Base-by-base conservation (phyloP, 2,888 invertebrate genomes). In the Eustalomyia histrio region DNA sequence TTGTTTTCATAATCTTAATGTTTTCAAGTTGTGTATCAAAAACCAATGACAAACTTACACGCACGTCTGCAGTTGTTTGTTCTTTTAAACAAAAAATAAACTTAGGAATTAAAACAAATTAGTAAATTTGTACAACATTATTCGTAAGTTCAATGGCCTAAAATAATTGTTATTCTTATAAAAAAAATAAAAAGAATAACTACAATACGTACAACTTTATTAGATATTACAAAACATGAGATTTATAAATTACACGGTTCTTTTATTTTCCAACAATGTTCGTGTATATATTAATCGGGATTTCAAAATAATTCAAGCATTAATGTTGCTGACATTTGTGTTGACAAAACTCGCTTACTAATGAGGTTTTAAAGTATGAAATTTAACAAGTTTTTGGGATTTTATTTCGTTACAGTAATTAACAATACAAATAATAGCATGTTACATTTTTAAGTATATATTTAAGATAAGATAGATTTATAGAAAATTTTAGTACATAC, bases 271-370 rank as follows among this genome's bases (percentile, higher is more conserved):
- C 14, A 14, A 43, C 12, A 35, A 9, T 39, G 12, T 21, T 21
- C 61, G 55, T 24, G 1, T 3, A 18, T 52, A n/a, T n/a, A n/a
- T n/a, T n/a, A n/a, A n/a, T 53, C 14, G 53, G 58, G 29, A 79
- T 75, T 79, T 75, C 60, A 69, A 79, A 75, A 71, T 71, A 75
- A 65, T 65, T 69, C 74, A 75, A 71, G 35, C 69, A 39, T 74
- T 75, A 67, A 74, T 58, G 57, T 53, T 64, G 64, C 55, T 58
- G 68, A 79, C 68, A 73, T 50, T 79, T 74, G 10, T 17, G 33
- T 43, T 69, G 24, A 65, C 58, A 64, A 17, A 69, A 17, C 16
- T 50, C 17, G 24, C 17, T 24, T 53, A 24, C 16, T 69, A 74
- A 79, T 63, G 52, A 33, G 18, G 3, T 57, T 63, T 68, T 63